These are phyloP conservation scores for Edolisoma coerulescens DNA, from an alignment of 2,113 vertebrate genomes.

Conservation along the genomic window DNA sequence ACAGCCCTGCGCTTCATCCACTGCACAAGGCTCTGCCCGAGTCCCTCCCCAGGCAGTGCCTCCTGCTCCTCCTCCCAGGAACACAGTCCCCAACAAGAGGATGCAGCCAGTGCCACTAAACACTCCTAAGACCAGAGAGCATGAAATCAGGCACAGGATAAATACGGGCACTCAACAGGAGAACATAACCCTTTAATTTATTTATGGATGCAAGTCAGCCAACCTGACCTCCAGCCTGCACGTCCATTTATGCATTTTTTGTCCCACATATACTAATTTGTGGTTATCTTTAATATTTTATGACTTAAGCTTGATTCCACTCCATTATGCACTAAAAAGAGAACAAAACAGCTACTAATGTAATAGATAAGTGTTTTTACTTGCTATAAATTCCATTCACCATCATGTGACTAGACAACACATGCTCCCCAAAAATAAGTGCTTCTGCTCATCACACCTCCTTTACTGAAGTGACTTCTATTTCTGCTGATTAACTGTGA, in stretches of 20 bases:
- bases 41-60: background rate
- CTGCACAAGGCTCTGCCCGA: rapidly evolving
- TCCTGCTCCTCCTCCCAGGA: background rate
- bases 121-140: background rate
- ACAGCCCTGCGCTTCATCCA: background rate
- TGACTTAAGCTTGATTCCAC: background rate
- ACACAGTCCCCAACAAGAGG: background rate
- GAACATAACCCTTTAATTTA: background rate
- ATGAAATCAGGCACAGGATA: background rate
- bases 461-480: background rate
- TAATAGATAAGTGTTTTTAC: background rate
- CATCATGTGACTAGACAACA: background rate
- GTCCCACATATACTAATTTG: background rate
- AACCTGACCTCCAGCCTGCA: background rate
- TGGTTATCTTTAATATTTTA: slow-evolving; percentile 20
- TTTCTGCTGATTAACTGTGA: background rate
- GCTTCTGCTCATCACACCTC: background rate
- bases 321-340: background rate
- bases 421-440: background rate
- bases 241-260: background rate
- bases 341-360: background rate
- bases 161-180: background rate
- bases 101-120: background rate
- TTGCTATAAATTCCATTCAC: background rate
- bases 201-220: background rate